Percentiles rank a stretch among this genome's conserved stretches.
Evolutionary conservation across 2,797 vertebrate genomes (phyloP).

Genomic region (Semaprochilodus insignis): DNA sequence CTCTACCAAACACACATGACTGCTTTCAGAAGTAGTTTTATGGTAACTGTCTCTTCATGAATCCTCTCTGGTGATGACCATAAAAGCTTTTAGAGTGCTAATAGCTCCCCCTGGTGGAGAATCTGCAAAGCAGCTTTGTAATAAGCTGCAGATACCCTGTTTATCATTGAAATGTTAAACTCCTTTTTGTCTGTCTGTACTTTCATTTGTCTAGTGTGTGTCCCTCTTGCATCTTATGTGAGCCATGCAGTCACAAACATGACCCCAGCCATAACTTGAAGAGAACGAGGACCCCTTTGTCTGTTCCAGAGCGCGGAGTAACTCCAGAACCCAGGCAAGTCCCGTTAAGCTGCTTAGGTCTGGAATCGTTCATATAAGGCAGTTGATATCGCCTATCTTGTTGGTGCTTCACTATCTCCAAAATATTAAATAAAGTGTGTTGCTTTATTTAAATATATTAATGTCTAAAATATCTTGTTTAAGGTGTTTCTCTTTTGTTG

Average conservation of each 20-base stretch:
- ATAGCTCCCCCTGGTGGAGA: too few relatives aligned
- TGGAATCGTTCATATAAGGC: neutral
- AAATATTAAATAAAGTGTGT: neutral
- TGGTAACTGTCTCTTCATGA: too few relatives aligned
- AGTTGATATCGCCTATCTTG: neutral
- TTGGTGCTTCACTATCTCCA: too few relatives aligned
- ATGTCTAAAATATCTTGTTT: neutral
- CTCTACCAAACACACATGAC: too few relatives aligned
- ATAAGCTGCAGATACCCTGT: too few relatives aligned
- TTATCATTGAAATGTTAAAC: too few relatives aligned
- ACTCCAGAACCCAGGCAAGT: slow-evolving; percentile 82
- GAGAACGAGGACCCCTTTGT: slow-evolving; percentile 89
- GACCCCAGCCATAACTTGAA: slow-evolving; percentile 89
- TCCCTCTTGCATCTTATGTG: slow-evolving; percentile 92
- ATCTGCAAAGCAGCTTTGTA: too few relatives aligned
- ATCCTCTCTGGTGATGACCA: too few relatives aligned
- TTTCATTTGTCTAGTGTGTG: slow-evolving; percentile 84
- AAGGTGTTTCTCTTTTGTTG: slow-evolving; percentile 60
- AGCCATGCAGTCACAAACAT: slow-evolving; percentile 88
- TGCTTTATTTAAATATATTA: slow-evolving; percentile 51
- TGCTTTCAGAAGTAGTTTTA: too few relatives aligned
- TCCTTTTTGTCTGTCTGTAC: neutral
- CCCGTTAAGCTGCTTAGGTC: slow-evolving; percentile 14
- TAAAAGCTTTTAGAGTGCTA: too few relatives aligned
- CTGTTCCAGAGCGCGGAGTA: slow-evolving; percentile 81